A percentile compares a stretch with the other conserved stretches of the same genome.
Conservation (phyloP, 2,888 invertebrate genomes). For the Pomacea canaliculata region DNA sequence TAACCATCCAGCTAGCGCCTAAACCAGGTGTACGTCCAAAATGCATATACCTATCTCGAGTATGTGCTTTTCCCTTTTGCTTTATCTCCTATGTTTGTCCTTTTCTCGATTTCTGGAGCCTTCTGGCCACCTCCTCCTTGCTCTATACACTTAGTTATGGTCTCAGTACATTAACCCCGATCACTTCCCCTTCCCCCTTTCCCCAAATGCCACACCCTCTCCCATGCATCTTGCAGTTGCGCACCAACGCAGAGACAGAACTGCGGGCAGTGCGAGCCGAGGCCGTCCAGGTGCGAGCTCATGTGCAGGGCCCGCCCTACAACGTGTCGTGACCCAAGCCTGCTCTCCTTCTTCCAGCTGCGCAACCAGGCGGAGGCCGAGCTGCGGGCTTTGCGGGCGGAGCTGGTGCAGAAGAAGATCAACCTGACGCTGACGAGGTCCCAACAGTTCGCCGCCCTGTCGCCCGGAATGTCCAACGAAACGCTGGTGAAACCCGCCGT, state of each 20-base stretch:
- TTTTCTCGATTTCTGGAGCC: no score
- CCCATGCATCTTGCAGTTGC: slow-evolving; percentile 62
- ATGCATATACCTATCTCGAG: no score
- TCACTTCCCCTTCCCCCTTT: not conserved
- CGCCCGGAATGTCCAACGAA: slow-evolving; percentile 9
- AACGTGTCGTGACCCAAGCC: slow-evolving; percentile 1
- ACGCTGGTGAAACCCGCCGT: not conserved
- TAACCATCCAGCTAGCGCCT: no score
- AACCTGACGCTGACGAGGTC: slow-evolving; percentile 70
- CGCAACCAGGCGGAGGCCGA: slow-evolving; percentile 73
- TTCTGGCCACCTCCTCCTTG: no score
- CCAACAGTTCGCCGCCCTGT: slow-evolving; percentile 59
- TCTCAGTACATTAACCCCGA: no score
- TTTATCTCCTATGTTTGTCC: no score
- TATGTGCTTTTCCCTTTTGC: no score
- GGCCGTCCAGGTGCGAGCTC: slow-evolving; percentile 59
- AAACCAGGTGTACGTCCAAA: no score
- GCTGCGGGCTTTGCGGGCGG: slow-evolving; percentile 71
- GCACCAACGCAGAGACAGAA: slow-evolving; percentile 71
- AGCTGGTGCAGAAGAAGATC: slow-evolving; percentile 72
- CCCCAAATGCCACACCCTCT: not conserved
- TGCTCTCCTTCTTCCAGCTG: slow-evolving; percentile 67
- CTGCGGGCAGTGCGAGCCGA: slow-evolving; percentile 69
- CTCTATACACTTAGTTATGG: no score
- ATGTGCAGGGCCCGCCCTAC: slow-evolving; percentile 12